Conservation (phyloP, 2,797 vertebrate species). For the Phrynocephalus forsythii region DNA sequence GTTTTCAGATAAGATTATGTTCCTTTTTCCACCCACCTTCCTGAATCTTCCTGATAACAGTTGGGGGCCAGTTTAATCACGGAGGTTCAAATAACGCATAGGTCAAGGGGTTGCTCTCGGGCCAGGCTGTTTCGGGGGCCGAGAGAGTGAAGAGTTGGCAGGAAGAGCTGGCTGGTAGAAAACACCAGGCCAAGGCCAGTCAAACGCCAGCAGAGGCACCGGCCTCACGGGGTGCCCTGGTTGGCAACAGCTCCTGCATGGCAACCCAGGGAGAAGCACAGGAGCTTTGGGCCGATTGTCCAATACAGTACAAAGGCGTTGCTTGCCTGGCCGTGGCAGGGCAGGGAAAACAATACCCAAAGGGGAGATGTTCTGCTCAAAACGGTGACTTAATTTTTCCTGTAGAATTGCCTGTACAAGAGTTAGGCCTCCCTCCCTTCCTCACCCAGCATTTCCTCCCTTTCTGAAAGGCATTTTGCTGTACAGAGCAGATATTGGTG, state of each 20-base stretch:
- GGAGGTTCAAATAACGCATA: conserved; percentile 73
- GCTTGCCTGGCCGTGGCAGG: conserved; percentile 46
- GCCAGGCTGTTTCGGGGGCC: conserved; percentile 54
- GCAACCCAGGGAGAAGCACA: conserved; percentile 65
- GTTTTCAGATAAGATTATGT: conserved; percentile 79
- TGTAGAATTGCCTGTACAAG: conserved; percentile 41
- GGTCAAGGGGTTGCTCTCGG: conserved; percentile 52
- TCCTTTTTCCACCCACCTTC: conserved; percentile 77
- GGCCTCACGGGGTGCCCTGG: conserved; percentile 50
- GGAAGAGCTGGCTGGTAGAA: conserved; percentile 37
- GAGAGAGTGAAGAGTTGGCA: conserved; percentile 41
- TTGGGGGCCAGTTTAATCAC: conserved; percentile 74
- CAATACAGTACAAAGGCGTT: conserved; percentile 59
- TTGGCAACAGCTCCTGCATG: conserved; percentile 67
- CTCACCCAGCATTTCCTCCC: not conserved
- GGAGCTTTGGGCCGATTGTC: conserved; percentile 47
- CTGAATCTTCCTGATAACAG: conserved; percentile 79
- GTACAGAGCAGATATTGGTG: not conserved
- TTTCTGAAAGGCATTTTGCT: not conserved
- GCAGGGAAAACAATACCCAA: conserved; percentile 55
- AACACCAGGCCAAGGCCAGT: conserved; percentile 62
- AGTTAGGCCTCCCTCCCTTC: not conserved
- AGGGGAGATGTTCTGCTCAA: conserved; percentile 54
- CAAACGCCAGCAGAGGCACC: conserved; percentile 61
- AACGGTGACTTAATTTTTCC: conserved; percentile 52